Evolutionary conservation across 2,797 vertebrate genomes (phyloP), one percentile per base, ranked within the genome.

Genomic region (Lutra lutra): DNA sequence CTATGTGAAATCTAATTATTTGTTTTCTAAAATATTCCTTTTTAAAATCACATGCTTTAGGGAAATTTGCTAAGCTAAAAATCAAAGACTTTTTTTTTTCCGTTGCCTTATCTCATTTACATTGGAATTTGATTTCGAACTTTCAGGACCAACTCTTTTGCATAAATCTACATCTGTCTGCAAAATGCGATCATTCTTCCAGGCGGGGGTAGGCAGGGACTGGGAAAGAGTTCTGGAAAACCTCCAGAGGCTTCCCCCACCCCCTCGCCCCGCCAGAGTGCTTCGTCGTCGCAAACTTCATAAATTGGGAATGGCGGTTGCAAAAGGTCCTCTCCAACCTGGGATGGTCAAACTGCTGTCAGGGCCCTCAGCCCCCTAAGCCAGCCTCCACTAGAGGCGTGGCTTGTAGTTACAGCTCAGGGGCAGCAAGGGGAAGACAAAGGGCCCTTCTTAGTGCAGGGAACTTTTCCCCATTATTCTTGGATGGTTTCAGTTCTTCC

Each of bases 11-110:
- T 54, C 35, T 60, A 94, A 86, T 85, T 75, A 82, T 82, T 88
- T 87, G 15, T 85, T 96, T 94, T 94, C 82, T 79, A 94, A 95
- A 84, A 80, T 77, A 80, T 94, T 96, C 86, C 60, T 88, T 84
- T 77, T 95, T 95, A 84, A 90, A 93, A 92, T 48, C 40, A 72
- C 38, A 93, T 38, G 13, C 72, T 94, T 94, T 73, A 60, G 58
- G 48, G 68, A 93, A 96, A 96, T 79, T 40, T 86, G 38, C 51
- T 91, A 29, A 80, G 17, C 35, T 46, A 86, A 82, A 77, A 89
- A 27, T 60, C 79, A 91, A 88, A 77, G 29, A 56, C 60, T 15
- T 35, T 89, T 89, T 48, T n/a, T 18, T n/a, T 13, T 2, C 29
- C 32, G 43, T 87, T 84, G 56, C 46, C 27, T 94, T 96, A 80